These are phyloP conservation scores for Conistra vaccinii DNA, from an alignment of 2,888 invertebrate genomes.

Conservation along the genomic window DNA sequence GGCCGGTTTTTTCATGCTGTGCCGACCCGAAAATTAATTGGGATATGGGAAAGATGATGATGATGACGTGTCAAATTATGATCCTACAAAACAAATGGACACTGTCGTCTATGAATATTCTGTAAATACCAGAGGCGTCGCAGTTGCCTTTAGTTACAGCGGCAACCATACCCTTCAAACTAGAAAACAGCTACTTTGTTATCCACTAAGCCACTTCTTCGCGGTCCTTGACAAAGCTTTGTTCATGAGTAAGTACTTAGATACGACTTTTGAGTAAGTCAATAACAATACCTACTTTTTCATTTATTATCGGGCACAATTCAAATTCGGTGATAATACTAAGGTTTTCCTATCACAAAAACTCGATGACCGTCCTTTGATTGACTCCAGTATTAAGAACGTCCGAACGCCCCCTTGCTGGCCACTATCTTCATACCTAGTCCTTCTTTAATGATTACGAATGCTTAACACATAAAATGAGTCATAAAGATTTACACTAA, in stretches of 20 bases:
- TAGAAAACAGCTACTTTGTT: background rate
- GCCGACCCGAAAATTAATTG: background rate
- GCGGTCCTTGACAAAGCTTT: background rate
- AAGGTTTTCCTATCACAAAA: constrained; percentile 6
- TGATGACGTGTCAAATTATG: background rate
- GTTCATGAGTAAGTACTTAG: background rate
- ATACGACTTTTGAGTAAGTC: no score
- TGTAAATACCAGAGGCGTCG: background rate
- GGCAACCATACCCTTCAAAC: background rate
- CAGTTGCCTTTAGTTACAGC: background rate
- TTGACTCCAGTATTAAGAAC: background rate
- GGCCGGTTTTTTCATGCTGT: background rate
- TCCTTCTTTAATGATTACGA: background rate
- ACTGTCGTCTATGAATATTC: background rate
- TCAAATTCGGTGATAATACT: background rate
- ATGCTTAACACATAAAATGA: background rate
- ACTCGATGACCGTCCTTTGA: background rate
- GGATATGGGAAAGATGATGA: background rate
- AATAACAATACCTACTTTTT: constrained; percentile 15
- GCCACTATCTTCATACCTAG: background rate
- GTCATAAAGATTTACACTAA: constrained; percentile 28
- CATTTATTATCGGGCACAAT: background rate
- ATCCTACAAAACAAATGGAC: background rate
- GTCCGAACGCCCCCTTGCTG: background rate
- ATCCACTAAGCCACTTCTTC: background rate